Evolutionary conservation across 2,888 invertebrate genomes (phyloP).

Genomic region (Esperia sulphurella): DNA sequence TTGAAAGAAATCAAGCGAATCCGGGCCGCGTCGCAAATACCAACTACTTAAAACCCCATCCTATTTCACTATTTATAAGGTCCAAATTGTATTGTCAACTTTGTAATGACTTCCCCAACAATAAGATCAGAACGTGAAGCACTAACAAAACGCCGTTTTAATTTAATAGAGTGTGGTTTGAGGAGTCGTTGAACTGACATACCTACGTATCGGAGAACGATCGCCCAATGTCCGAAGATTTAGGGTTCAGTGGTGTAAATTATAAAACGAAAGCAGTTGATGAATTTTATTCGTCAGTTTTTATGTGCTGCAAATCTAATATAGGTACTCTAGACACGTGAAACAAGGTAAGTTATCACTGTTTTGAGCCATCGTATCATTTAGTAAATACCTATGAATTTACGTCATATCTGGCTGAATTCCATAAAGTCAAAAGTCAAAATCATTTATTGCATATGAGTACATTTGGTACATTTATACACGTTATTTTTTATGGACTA

Average conservation of each 20-base stretch:
- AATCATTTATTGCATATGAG: no score
- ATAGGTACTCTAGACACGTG: no score
- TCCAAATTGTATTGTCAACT: constrained; percentile 21
- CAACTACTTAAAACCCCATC: constrained; percentile 25
- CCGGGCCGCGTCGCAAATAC: constrained; percentile 35
- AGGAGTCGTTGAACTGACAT: constrained; percentile 42
- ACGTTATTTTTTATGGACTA: no score
- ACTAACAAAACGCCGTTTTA: constrained; percentile 51
- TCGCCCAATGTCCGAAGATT: constrained; percentile 37
- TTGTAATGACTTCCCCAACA: constrained; percentile 27
- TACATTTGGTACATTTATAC: no score
- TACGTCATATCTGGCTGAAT: no score
- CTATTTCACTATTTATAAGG: constrained; percentile 26
- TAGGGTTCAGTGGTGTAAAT: constrained; percentile 15
- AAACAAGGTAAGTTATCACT: no score
- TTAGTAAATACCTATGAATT: no score
- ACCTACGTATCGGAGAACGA: constrained; percentile 33
- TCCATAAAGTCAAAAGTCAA: no score
- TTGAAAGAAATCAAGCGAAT: constrained; percentile 55
- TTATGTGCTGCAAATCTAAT: no score
- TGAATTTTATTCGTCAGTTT: no score
- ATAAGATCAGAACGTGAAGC: constrained; percentile 49
- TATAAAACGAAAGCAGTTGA: no score
- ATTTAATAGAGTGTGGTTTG: constrained; percentile 44
- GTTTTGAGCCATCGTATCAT: no score